Base-by-base conservation (phyloP, 2,797 vertebrate genomes). In the Argentina silus region DNA sequence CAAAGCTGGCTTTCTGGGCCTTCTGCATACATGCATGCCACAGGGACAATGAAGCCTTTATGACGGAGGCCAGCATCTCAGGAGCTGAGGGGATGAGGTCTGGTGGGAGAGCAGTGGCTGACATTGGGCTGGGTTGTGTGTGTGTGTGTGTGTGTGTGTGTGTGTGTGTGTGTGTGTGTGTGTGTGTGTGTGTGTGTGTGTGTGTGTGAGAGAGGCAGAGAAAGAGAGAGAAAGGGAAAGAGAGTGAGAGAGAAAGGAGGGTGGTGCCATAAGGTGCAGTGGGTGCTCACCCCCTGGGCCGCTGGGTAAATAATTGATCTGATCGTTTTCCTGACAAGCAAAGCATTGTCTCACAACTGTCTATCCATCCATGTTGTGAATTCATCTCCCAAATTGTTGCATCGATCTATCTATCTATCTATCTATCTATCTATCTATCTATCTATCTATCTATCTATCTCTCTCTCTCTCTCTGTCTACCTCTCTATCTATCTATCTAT, bases 1-100 rank as follows among this genome's bases (percentile, higher is more conserved):
- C 87, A 93, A 93, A 90, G 83, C 87, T 94, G 88, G 93, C 88
- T 92, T 93, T 93, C 90, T 93, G 90, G 86, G 85, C 86, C 87
- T 92, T 90, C 88, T 92, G 91, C 90, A 92, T 92, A 93, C 88
- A 91, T 91, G 89, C 90, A 92, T 90, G 87, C 88, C 87, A 90
- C 76, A 78, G 73, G 85, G 82, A 94, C 91, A 93, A 93, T 91
- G 91, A 84, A 80, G 79, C 83, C 88, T 91, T 93, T 94, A 92
- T 94, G 86, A 81, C 79, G 83, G 86, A 47, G 74, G 83, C 87
- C 90, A 89, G 88, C 81, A 87, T 89, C 85, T 87, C 80, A 27
- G 61, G 78, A 85, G 79, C 76, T 70, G 74, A 81, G 72, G 83
- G 77, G 83, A 83, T 80, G 85, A 78, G 80, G 82, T 78, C 80